phyloP scores from a whole-genome alignment of 2,888 invertebrate species.

The Alviniconcha strummeri region DNA sequence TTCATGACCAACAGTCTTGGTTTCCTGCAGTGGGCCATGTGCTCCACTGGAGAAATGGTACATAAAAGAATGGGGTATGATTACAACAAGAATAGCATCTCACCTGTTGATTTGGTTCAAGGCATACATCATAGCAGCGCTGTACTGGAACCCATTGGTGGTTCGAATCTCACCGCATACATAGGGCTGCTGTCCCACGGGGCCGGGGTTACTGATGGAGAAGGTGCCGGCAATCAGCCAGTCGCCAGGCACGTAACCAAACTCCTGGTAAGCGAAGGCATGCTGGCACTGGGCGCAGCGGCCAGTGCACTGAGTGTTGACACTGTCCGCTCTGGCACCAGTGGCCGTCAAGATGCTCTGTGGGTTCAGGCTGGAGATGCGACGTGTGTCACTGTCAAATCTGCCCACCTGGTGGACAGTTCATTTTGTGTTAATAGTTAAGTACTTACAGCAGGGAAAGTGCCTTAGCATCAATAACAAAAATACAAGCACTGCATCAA shows the following conservation, averaged over 20 bases:
- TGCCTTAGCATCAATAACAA: too few relatives aligned
- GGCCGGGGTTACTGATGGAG: slow-evolving; percentile 50
- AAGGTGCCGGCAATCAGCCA: slow-evolving; percentile 60
- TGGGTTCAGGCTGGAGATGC: slow-evolving; percentile 36
- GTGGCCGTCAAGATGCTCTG: slow-evolving; percentile 34
- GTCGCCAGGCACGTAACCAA: slow-evolving; percentile 51
- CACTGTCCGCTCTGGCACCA: slow-evolving; percentile 23
- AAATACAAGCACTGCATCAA: too few relatives aligned
- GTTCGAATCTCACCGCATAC: slow-evolving; percentile 52
- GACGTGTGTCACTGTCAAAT: slow-evolving; percentile 42
- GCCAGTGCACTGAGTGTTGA: slow-evolving; percentile 44
- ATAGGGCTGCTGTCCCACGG: slow-evolving; percentile 45
- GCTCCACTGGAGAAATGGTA: too few relatives aligned
- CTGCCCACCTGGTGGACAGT: slow-evolving; percentile 52
- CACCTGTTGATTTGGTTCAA: slow-evolving; percentile 54
- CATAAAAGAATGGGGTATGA: too few relatives aligned
- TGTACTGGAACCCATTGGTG: slow-evolving; percentile 58
- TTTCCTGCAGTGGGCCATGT: too few relatives aligned
- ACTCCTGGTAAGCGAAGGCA: slow-evolving; percentile 48
- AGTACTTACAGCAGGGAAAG: too few relatives aligned
- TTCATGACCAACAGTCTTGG: too few relatives aligned
- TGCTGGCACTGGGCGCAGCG: slow-evolving; percentile 58
- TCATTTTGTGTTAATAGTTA: too few relatives aligned
- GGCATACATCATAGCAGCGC: slow-evolving; percentile 59
- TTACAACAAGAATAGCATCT: neutral